Conservation (phyloP, 2,113 vertebrate genomes). For the Porphyrio hochstetteri region DNA sequence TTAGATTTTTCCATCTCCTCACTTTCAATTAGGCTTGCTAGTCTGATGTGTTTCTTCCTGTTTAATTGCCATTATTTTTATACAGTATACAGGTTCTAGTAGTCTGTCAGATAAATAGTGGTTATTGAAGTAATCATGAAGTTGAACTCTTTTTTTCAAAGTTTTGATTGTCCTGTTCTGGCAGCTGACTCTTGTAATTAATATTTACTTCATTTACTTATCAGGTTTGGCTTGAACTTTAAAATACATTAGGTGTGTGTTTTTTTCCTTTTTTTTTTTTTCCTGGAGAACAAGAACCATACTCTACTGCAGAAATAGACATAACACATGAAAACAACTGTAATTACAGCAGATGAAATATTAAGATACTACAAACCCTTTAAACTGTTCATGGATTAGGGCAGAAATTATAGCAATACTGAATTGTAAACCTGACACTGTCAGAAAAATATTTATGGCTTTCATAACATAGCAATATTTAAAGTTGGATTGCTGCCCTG, state of each 20-base stretch:
- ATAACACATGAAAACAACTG: not conserved
- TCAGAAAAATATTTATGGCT: conserved; percentile 36
- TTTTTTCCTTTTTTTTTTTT: not conserved
- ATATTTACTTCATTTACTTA: conserved; percentile 51
- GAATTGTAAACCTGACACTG: not conserved
- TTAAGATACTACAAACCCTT: not conserved
- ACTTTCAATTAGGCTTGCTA: conserved; percentile 79
- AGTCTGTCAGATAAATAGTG: conserved; percentile 51
- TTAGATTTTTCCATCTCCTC: conserved; percentile 81
- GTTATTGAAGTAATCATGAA: conserved; percentile 62
- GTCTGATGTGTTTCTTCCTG: conserved; percentile 68
- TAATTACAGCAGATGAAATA: conserved; percentile 4
- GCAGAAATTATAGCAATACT: not conserved
- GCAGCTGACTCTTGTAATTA: conserved; percentile 56
- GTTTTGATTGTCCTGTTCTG: conserved; percentile 61
- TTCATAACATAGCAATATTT: not conserved
- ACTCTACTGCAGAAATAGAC: conserved; percentile 5
- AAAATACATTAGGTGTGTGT: not conserved
- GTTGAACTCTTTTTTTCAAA: conserved; percentile 40
- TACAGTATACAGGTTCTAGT: conserved; percentile 34
- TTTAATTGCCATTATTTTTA: conserved; percentile 68
- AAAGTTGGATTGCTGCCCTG: conserved; percentile 34
- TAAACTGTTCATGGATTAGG: conserved; percentile 27
- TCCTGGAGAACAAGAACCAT: not conserved
- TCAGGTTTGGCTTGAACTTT: conserved; percentile 43